Percentiles rank a stretch among this genome's conserved stretches.
Evolutionary conservation across 2,113 vertebrate genomes (phyloP).

Genomic region (Eira barbara): DNA sequence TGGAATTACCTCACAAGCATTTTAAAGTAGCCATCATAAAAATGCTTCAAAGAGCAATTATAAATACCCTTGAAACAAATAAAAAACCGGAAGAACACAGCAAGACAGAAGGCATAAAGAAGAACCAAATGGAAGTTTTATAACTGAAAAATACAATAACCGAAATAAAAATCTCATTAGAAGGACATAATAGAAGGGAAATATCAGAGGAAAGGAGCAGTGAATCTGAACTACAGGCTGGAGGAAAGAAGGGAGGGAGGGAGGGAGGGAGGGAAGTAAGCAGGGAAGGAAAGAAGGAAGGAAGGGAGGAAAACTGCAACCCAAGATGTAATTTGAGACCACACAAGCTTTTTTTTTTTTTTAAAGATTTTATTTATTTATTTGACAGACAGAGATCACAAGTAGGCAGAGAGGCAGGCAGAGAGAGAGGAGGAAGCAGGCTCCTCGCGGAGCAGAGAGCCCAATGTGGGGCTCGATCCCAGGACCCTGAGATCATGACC

Average conservation of each 20-base stretch:
- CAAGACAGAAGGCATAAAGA: background rate
- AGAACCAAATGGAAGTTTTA: background rate
- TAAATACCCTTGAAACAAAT: background rate
- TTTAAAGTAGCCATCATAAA: background rate
- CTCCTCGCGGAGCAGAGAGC: no score
- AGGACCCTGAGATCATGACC: no score
- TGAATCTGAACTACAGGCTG: background rate
- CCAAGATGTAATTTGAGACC: background rate
- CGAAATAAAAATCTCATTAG: background rate
- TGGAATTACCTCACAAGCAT: background rate
- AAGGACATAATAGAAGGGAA: background rate
- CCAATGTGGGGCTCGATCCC: no score
- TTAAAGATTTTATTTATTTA: no score
- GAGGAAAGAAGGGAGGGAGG: background rate
- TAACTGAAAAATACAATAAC: background rate
- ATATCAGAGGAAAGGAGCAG: background rate
- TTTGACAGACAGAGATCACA: no score
- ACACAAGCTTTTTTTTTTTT: background rate
- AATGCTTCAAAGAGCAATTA: background rate
- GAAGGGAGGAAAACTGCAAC: no score
- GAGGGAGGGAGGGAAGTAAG: background rate
- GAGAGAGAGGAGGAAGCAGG: no score
- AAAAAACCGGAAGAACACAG: background rate
- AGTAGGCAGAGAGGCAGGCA: no score
- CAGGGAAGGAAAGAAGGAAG: background rate